Evolutionary conservation across 2,113 vertebrate genomes (phyloP), one percentile per base, ranked within the genome.

Genomic region (Corydoras sp.): DNA sequence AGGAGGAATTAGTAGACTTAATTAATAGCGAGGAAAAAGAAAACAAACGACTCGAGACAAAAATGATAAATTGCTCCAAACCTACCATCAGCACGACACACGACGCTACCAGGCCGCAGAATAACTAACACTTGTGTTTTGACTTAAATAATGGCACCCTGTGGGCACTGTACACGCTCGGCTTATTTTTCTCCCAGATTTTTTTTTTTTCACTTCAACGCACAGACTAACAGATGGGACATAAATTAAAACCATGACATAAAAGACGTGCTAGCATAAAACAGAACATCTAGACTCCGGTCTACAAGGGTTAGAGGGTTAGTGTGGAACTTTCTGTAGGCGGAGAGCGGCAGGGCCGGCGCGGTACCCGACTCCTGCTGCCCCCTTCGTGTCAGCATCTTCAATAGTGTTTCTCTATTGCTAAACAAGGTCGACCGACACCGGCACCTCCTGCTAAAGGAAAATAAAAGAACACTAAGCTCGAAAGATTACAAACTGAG

Each of bases 341-440:
- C 32, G 12, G n/a, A 66, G 65, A 68, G 54, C 31, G 49, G 24
- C 65, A 62, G 58, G 50, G 59, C 11, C 3, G 31, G 31, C 10
- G 72, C 68, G 35, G n/a, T 10, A 50, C 69, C 58, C 10, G 68
- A n/a, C 60, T 71, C 59, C 72, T 68, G 59, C 31, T 9, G 35
- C 55, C 60, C 11, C 62, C 73, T 15, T n/a, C 35, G 68, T 59
- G 73, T 80, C 79, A 76, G 78, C 78, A 75, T 74, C 18, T 61
- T 69, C 56, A 73, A 77, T 62, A 69, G 71, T 62, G 69, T 72
- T 77, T 24, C 58, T 29, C 75, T 80, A 75, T 75, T 80, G 75
- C 78, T 80, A 73, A 73, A 15, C 53, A 73, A 75, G 48, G 62
- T 68, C 65, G 32, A 24, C 18, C 18, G 18, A 24, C 18, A 24